Conservation (phyloP, 37 sponge, comb jelly and placozoan genomes). For the Halisarca cf. caerulea region DNA sequence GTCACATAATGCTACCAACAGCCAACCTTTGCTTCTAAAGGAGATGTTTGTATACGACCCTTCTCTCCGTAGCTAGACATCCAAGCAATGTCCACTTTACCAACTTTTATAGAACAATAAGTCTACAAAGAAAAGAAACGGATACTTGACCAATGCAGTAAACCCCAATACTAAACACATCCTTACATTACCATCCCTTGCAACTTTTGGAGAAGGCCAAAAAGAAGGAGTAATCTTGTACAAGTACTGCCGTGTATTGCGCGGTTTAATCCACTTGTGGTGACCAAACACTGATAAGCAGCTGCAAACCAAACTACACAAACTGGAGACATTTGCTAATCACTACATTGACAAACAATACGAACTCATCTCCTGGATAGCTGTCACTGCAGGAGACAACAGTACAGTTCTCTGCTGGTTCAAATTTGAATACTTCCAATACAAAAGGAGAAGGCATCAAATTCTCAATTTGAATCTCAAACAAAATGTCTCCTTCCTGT, state of each 20-base stretch:
- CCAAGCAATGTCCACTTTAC: conserved; percentile 91
- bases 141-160: neutral
- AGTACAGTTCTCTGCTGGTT: conserved; percentile 61
- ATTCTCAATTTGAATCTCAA: conserved; percentile 89
- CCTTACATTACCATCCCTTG: conserved; percentile 30
- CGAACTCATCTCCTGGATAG: neutral
- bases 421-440: conserved; percentile 77
- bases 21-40: conserved; percentile 29
- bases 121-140: neutral
- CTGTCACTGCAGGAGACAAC: neutral
- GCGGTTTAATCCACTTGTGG: conserved; percentile 53
- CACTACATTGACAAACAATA: no score
- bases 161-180: neutral
- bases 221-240: conserved; percentile 62
- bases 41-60: conserved; percentile 85
- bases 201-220: conserved; percentile 3
- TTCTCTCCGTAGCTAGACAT: conserved; percentile 79
- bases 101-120: conserved; percentile 39
- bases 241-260: conserved; percentile 73
- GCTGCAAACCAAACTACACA: neutral
- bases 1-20: no score
- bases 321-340: no score
- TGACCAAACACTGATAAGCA: conserved; percentile 60
- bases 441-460: conserved; percentile 70
- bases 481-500: conserved; percentile 68